A percentile compares a stretch with the other conserved stretches of the same genome.
Conservation (phyloP, 53 echinoderm and acorn worm species). For the Apostichopus leukothele region DNA sequence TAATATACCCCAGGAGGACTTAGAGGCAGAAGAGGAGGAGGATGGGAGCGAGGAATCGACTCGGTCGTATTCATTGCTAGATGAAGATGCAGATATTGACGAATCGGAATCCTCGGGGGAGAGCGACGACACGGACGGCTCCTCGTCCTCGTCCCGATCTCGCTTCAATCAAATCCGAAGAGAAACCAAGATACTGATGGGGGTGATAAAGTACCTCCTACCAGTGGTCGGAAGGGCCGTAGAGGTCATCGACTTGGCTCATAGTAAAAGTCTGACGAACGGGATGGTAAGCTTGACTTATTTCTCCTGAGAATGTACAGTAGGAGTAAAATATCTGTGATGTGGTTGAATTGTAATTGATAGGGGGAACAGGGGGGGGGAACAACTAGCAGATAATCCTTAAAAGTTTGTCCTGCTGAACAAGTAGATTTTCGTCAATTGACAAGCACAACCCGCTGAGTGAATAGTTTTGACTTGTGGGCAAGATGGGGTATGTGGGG, state of each 20-base stretch:
- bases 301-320: too few relatives aligned
- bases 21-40: slow-evolving; percentile 20
- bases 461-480: too few relatives aligned
- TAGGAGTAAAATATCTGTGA: too few relatives aligned
- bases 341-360: too few relatives aligned
- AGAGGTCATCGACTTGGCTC: slow-evolving; percentile 62
- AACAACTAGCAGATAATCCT: too few relatives aligned
- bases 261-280: slow-evolving; percentile 85
- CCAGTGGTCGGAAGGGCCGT: slow-evolving; percentile 83
- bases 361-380: too few relatives aligned
- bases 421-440: too few relatives aligned
- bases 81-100: slow-evolving; percentile 95
- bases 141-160: slow-evolving; percentile 8
- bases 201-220: slow-evolving; percentile 74
- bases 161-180: slow-evolving; percentile 62
- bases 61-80: slow-evolving; percentile 61
- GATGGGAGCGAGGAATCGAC: slow-evolving; percentile 26
- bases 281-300: slow-evolving; percentile 68
- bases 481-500: too few relatives aligned
- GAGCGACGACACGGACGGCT: slow-evolving; percentile 68
- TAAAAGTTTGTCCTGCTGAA: too few relatives aligned
- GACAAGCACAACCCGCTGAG: too few relatives aligned
- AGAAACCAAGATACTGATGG: slow-evolving; percentile 82
- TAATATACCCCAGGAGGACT: not conserved
- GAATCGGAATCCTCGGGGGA: slow-evolving; percentile 86